Evolutionary conservation across 2,113 vertebrate genomes (phyloP).

Genomic region (Noctilio leporinus): DNA sequence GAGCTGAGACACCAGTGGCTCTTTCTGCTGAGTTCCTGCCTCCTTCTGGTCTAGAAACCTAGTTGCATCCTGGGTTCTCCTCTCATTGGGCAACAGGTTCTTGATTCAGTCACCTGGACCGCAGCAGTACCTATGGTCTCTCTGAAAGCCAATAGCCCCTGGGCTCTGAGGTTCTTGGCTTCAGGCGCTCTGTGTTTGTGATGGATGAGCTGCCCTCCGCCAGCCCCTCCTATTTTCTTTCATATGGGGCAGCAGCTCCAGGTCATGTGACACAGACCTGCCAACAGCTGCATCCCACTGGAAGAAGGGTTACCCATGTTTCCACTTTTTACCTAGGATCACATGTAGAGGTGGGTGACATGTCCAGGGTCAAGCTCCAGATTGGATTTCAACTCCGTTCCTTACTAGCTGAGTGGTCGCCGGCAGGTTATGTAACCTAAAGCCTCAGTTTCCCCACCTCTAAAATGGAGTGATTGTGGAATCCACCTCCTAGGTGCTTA

Average conservation of each 20-base stretch:
- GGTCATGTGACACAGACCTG: not conserved
- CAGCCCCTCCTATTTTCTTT: not conserved
- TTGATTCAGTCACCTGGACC: not conserved
- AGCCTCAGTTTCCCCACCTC: not conserved
- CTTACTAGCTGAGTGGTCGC: not conserved
- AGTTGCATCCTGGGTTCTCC: not conserved
- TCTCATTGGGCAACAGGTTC: not conserved
- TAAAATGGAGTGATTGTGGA: not conserved
- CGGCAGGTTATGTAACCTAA: not conserved
- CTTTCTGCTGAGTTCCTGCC: not conserved
- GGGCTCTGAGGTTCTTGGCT: not conserved
- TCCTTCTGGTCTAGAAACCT: not conserved
- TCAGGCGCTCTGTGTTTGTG: fast-evolving
- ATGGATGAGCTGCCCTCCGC: not conserved
- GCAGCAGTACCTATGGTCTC: not conserved
- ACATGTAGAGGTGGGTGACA: not conserved
- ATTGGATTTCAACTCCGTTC: not conserved
- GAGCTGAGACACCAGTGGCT: not conserved
- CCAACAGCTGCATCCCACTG: not conserved
- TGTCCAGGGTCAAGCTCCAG: not conserved
- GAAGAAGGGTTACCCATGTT: fast-evolving
- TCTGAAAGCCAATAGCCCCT: not conserved
- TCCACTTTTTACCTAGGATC: not conserved
- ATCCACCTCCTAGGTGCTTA: too few species aligned
- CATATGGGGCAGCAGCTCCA: not conserved